Percentiles rank a stretch among this genome's conserved stretches.
phyloP scores from a whole-genome alignment of 2,113 vertebrate species.

The Gallinago media region DNA sequence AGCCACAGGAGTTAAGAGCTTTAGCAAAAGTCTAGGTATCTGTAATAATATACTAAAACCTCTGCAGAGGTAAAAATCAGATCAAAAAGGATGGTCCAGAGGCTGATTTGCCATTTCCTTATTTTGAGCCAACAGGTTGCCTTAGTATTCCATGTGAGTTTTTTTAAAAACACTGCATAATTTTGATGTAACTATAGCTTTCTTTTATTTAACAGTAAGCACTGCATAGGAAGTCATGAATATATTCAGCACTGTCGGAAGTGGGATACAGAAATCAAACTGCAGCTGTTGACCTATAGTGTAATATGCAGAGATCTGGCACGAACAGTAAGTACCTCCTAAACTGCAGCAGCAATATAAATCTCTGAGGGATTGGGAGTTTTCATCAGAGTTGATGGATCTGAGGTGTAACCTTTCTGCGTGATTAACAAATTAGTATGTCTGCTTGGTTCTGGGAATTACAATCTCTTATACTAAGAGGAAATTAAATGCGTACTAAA shows the following conservation, averaged over 20 bases:
- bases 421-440: neutral
- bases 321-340: constrained; percentile 84
- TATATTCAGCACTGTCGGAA: constrained; percentile 97
- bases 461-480: neutral
- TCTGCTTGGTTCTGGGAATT: neutral
- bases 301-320: constrained; percentile 88
- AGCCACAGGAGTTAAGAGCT: neutral
- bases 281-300: constrained; percentile 87
- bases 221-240: constrained; percentile 96
- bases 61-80: neutral
- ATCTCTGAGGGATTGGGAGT: neutral
- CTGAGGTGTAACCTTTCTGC: neutral
- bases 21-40: neutral
- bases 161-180: neutral
- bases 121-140: neutral
- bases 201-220: constrained; percentile 83
- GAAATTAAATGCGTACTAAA: neutral
- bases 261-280: constrained; percentile 94
- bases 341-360: neutral
- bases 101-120: neutral
- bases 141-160: neutral
- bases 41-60: neutral
- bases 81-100: fast-evolving
- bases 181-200: neutral
- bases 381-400: neutral